Evolutionary conservation across 2,888 invertebrate genomes (phyloP), one percentile per base, ranked within the genome.

Genomic region (Xiphydria camelus): DNA sequence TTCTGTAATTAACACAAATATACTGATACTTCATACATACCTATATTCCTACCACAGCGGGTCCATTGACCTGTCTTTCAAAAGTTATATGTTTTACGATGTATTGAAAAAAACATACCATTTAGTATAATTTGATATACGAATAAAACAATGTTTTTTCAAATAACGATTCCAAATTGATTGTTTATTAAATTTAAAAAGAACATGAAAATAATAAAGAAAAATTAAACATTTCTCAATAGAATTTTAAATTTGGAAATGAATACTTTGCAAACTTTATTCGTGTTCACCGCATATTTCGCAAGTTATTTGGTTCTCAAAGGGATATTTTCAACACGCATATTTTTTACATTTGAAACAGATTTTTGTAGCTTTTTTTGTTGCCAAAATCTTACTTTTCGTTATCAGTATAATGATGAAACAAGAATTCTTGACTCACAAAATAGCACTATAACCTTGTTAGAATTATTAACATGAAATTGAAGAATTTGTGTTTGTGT

Each of bases 11-110:
- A 22, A 22, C 22, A 22, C 22, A 44, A 44, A 44, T 31, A 18
- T 44, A 38, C 44, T 31, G 37, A 38, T 38, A 37, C 37, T 44
- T 44, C 29, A 44, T 44, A 21, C 20, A 44, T 44, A 29, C 44
- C 44, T 44, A 44, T n/a, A n/a, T 37, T 38, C 29, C 37, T 37
- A 44, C 44, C 37, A 37, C 14, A 38, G 44, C 36, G 37, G 37
- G 44, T 38, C 44, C 37, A 44, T 7, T 44, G 44, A 37, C 44
- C 36, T 20, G 43, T 35, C 35, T 43, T 43, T 43, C 36, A 36
- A 36, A 25, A 15, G 4, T 36, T 25, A 25, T 23, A 43, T 38
- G 26, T 43, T 15, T 43, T 44, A 29, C 29, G 4, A 37, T 37
- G 23, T 37, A 22, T 37, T 3, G 15, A 12, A 17, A 37, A 21